Conservation (phyloP, 2,888 invertebrate species). For the Psococerastis gibbosa region DNA sequence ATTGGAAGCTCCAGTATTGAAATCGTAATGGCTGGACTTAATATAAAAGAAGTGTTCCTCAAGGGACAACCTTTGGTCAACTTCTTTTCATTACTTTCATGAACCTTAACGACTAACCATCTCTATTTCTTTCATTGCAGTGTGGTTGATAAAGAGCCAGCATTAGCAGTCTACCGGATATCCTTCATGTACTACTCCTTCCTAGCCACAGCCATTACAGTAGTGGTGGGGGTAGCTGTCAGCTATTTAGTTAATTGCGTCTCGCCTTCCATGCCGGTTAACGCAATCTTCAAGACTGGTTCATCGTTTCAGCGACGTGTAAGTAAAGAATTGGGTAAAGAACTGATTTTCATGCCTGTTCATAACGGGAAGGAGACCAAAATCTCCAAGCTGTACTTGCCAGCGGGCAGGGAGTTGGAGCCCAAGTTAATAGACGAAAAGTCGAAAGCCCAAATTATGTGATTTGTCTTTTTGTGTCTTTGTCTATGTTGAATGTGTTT, state of each 20-base stretch:
- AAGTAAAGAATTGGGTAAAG: too few species aligned
- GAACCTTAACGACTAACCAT: too few species aligned
- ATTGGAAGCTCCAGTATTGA: too few species aligned
- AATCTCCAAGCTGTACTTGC: not conserved
- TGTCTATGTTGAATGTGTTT: too few species aligned
- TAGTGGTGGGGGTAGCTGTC: slow-evolving; percentile 20
- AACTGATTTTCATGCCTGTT: too few species aligned
- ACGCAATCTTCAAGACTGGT: not conserved
- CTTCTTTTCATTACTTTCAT: too few species aligned
- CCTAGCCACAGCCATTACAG: slow-evolving; percentile 20
- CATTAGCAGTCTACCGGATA: slow-evolving; percentile 20
- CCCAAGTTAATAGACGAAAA: not conserved
- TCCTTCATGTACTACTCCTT: slow-evolving; percentile 24
- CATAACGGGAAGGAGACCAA: too few species aligned
- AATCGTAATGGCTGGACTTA: too few species aligned
- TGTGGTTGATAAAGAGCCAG: slow-evolving; percentile 14
- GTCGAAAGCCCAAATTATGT: too few species aligned
- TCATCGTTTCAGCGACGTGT: slow-evolving; percentile 1
- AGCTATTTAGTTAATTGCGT: slow-evolving; percentile 14
- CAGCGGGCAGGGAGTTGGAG: not conserved
- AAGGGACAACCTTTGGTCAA: too few species aligned
- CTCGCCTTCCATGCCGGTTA: not conserved
- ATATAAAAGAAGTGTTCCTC: too few species aligned
- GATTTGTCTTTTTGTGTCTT: too few species aligned
- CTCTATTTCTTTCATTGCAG: slow-evolving; percentile 2